Conservation (phyloP, 2,888 invertebrate genomes). For the Caenorhabditis drosophilae region DNA sequence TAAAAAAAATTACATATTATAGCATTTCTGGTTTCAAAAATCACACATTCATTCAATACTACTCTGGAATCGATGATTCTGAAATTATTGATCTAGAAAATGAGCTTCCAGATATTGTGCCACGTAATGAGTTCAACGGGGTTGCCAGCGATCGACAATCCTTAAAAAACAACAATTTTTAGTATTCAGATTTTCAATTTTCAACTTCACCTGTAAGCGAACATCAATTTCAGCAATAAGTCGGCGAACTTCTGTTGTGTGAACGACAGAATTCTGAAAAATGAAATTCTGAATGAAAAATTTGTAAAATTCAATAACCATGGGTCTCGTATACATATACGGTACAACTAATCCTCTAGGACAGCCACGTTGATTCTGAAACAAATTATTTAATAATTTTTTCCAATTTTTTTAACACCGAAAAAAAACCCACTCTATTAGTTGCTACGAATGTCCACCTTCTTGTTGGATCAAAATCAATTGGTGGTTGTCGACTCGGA, state of each 20-base stretch:
- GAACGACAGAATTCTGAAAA: conserved; percentile 28
- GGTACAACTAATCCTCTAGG: conserved; percentile 64
- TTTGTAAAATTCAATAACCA: conserved; percentile 14
- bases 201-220: conserved; percentile 36
- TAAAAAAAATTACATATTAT: not conserved
- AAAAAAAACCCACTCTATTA: conserved; percentile 37
- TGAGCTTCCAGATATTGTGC: conserved; percentile 28
- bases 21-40: no score
- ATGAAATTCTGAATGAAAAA: conserved; percentile 1
- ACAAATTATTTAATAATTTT: not conserved
- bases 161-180: conserved; percentile 11
- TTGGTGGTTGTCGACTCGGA: conserved; percentile 31
- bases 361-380: conserved; percentile 56
- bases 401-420: not conserved
- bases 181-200: not conserved
- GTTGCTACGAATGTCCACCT: conserved; percentile 68
- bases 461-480: conserved; percentile 54
- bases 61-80: conserved; percentile 29
- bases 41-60: conserved; percentile 22
- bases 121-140: conserved; percentile 32
- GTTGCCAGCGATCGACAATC: conserved; percentile 44
- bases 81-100: conserved; percentile 29
- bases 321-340: conserved; percentile 52
- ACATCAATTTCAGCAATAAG: conserved; percentile 63
- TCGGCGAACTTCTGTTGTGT: conserved; percentile 58